These are phyloP conservation scores for Asteroscopus sphinx DNA, from an alignment of 2,888 invertebrate species.

Conservation along the genomic window DNA sequence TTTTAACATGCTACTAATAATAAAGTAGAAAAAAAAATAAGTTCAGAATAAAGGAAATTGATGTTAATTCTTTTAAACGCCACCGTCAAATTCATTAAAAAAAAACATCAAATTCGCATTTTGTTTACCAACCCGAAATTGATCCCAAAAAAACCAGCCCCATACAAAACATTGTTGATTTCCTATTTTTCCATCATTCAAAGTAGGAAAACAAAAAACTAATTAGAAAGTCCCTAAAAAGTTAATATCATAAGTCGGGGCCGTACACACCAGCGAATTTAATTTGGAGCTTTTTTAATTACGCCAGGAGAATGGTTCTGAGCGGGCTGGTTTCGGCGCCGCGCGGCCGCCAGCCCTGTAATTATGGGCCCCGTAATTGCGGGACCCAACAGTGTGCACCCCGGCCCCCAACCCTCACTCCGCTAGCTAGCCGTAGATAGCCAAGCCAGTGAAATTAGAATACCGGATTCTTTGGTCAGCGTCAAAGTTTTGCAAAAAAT, in stretches of 20 bases:
- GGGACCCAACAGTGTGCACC: constrained; percentile 78
- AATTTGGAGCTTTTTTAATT: constrained; percentile 90
- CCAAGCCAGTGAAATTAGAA: constrained; percentile 74
- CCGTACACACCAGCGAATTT: constrained; percentile 88
- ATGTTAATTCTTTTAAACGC: constrained; percentile 6
- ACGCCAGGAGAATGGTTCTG: constrained; percentile 84
- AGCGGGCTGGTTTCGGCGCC: constrained; percentile 85
- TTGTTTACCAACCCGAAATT: constrained; percentile 30
- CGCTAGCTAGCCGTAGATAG: constrained; percentile 74
- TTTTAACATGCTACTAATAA: no score
- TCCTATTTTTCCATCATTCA: constrained; percentile 74
- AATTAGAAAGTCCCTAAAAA: constrained; percentile 89
- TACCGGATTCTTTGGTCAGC: constrained; percentile 51
- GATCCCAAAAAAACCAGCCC: constrained; percentile 30
- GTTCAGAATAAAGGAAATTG: constrained; percentile 1
- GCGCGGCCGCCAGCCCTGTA: constrained; percentile 86
- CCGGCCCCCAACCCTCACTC: constrained; percentile 67
- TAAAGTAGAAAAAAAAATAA: neutral
- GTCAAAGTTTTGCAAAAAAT: constrained; percentile 43
- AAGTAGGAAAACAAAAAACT: constrained; percentile 79
- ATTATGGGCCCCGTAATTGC: constrained; percentile 89
- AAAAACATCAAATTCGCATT: constrained; percentile 34
- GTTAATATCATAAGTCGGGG: constrained; percentile 87
- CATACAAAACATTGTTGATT: constrained; percentile 51
- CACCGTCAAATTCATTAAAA: constrained; percentile 29